These are phyloP conservation scores for Ormyrus labotus DNA, from an alignment of 2,888 invertebrate genomes.

Conservation along the genomic window DNA sequence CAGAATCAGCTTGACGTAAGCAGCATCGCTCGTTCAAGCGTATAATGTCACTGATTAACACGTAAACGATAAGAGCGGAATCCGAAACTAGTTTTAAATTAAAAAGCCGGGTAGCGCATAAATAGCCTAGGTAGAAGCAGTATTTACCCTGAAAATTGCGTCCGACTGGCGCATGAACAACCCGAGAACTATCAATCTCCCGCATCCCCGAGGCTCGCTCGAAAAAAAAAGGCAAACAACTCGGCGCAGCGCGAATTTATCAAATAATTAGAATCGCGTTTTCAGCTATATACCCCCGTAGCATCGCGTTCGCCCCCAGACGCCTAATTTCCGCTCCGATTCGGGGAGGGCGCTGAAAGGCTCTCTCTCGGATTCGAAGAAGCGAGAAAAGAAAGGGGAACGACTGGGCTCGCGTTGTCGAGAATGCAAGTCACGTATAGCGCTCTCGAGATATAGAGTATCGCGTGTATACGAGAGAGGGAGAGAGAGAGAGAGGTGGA, in stretches of 20 bases:
- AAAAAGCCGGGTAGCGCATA: no score
- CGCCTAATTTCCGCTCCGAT: slow-evolving; percentile 33
- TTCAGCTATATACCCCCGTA: not conserved
- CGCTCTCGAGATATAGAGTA: no score
- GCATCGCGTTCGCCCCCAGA: not conserved
- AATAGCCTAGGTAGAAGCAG: no score
- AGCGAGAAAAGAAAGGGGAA: slow-evolving; percentile 1
- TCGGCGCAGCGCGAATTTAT: slow-evolving; percentile 23
- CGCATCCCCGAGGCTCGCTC: not conserved
- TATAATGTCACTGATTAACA: no score
- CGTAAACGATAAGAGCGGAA: no score
- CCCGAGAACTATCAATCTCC: slow-evolving; percentile 16
- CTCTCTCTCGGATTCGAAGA: not conserved
- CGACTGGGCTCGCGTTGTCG: no score
- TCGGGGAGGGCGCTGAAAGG: no score
- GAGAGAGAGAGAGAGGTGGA: not conserved
- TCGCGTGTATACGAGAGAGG: not conserved
- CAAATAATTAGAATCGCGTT: slow-evolving; percentile 35
- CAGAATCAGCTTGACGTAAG: no score
- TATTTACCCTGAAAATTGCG: no score
- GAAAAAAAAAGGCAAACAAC: not conserved
- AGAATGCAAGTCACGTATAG: slow-evolving; percentile 26
- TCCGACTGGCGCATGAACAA: not conserved
- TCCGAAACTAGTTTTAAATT: no score
- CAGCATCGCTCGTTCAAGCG: no score